phyloP scores from a whole-genome alignment of 53 echinoderm and acorn worm species.

The Arbacia lixula region DNA sequence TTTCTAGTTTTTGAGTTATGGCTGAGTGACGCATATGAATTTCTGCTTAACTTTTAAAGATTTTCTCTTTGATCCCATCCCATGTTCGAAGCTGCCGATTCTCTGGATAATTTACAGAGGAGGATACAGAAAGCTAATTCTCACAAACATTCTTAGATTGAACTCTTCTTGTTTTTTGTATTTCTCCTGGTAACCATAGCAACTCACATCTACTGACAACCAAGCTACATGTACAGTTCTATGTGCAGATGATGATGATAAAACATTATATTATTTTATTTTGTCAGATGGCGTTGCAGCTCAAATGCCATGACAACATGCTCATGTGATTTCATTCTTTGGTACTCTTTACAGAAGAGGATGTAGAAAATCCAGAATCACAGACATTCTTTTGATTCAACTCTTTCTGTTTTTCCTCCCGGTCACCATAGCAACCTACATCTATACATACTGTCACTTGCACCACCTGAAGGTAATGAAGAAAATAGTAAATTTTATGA shows the following conservation, averaged over 20 bases:
- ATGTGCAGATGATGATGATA: no score
- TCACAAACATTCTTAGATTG: background rate
- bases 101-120: background rate
- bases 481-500: background rate
- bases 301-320: no score
- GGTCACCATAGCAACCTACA: slow-evolving; percentile 70
- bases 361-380: slow-evolving; percentile 83
- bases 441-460: slow-evolving; percentile 61
- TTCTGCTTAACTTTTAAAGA: no score
- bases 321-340: background rate
- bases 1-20: no score
- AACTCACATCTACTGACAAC: background rate
- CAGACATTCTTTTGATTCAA: slow-evolving; percentile 90
- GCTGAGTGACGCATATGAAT: no score
- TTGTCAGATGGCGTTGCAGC: no score
- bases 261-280: no score
- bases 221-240: no score
- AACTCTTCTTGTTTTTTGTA: background rate
- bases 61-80: no score
- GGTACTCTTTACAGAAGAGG: slow-evolving; percentile 63
- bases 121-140: background rate
- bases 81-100: no score
- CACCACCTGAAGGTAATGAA: background rate
- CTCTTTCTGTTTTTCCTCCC: slow-evolving; percentile 73
- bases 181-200: background rate